Conservation (phyloP, 2,113 vertebrate genomes). For the Copsychus sechellarum region DNA sequence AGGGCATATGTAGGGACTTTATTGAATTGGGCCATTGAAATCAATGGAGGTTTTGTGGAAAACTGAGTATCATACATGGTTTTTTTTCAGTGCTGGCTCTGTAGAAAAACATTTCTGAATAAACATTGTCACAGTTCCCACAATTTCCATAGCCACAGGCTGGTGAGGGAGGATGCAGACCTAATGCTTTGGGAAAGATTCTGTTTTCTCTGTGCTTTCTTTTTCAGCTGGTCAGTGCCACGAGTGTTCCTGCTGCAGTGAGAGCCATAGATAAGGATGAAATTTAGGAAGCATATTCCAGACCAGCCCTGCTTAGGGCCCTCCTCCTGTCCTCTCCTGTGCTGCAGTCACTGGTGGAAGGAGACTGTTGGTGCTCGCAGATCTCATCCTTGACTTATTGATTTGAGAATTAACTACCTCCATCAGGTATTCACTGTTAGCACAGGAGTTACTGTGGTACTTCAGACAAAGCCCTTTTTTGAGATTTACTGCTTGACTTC, state of each 20-base stretch:
- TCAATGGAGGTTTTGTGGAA: background rate
- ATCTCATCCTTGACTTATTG: background rate
- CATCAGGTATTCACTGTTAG: background rate
- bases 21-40: background rate
- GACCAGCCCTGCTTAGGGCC: background rate
- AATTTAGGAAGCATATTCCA: background rate
- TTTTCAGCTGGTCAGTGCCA: background rate
- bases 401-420: background rate
- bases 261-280: background rate
- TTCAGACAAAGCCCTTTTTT: background rate
- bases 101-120: background rate
- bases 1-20: rapidly evolving
- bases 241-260: background rate
- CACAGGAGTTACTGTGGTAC: background rate
- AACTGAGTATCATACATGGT: rapidly evolving
- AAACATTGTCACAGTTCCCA: background rate
- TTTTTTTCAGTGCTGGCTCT: background rate
- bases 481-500: background rate
- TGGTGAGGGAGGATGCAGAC: background rate
- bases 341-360: background rate
- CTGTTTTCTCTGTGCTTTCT: background rate
- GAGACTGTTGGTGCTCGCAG: background rate
- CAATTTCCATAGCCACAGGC: background rate
- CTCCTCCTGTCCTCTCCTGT: background rate
- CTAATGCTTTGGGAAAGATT: background rate